phyloP scores from a whole-genome alignment of 2,888 invertebrate species.

The Brachylomia viminalis region DNA sequence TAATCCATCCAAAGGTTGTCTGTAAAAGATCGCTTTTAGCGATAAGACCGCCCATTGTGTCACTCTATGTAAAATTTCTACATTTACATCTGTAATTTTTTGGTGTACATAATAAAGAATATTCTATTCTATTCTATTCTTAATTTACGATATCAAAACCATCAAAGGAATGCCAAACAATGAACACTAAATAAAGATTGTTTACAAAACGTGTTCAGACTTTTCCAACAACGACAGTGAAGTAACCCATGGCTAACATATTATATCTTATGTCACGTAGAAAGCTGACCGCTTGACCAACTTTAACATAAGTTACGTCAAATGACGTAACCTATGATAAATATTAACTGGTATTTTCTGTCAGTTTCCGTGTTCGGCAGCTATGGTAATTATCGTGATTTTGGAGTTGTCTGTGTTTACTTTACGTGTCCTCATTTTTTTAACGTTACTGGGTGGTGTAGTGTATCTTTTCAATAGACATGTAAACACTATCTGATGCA shows the following conservation, averaged over 20 bases:
- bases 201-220: conserved; percentile 39
- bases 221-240: conserved; percentile 25
- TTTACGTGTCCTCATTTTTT: conserved; percentile 23
- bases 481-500: too few relatives aligned
- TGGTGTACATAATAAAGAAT: too few relatives aligned
- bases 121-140: too few relatives aligned
- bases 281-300: conserved; percentile 58
- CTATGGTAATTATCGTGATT: conserved; percentile 34
- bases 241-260: conserved; percentile 47
- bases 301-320: conserved; percentile 41
- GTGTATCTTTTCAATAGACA: not conserved
- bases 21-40: too few relatives aligned
- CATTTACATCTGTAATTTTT: too few relatives aligned
- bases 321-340: conserved; percentile 40
- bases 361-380: conserved; percentile 41
- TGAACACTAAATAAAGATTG: conserved; percentile 6
- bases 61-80: too few relatives aligned
- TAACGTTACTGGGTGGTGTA: not conserved
- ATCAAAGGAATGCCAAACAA: not conserved
- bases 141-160: not conserved
- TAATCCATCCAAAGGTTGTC: too few relatives aligned
- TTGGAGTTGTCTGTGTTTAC: conserved; percentile 30
- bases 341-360: conserved; percentile 37
- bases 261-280: conserved; percentile 53
- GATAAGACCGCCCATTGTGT: too few relatives aligned